Conservation (phyloP, 1,140 invertebrate genomes). For the Diachasmimorpha longicaudata region DNA sequence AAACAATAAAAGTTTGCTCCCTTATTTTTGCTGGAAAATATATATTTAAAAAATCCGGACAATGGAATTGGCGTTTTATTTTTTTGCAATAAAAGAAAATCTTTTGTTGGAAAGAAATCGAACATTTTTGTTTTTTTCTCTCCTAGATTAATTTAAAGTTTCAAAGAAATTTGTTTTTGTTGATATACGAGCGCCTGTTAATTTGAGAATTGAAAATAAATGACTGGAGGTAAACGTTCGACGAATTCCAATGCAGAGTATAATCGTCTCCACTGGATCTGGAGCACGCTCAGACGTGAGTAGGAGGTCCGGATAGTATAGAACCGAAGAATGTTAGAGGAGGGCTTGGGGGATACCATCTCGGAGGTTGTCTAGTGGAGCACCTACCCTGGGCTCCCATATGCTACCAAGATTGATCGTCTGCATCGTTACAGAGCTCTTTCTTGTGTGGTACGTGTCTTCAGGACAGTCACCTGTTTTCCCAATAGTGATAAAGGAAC, state of each 20-base stretch:
- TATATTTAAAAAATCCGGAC: no score
- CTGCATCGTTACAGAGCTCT: background rate
- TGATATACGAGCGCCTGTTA: background rate
- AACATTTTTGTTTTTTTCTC: no score
- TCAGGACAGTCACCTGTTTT: background rate
- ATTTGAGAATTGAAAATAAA: background rate
- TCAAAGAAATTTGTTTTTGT: background rate
- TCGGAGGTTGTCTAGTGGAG: background rate
- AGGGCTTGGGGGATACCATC: background rate
- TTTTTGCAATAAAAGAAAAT: no score
- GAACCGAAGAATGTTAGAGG: background rate
- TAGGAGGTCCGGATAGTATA: background rate
- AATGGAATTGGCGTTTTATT: no score
- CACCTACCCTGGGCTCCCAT: background rate
- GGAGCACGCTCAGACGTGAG: background rate
- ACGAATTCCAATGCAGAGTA: background rate
- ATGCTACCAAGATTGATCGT: conserved; percentile 2
- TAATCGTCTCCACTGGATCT: background rate
- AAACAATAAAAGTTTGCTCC: no score
- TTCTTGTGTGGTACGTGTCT: background rate
- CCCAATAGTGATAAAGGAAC: background rate
- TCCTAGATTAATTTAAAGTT: no score
- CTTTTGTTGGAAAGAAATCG: no score
- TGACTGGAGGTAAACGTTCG: background rate
- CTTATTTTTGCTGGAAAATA: no score